Evolutionary conservation across 2,797 vertebrate species (phyloP), one percentile per base, ranked within the genome.

Genomic region (Sebastes vulpes): DNA sequence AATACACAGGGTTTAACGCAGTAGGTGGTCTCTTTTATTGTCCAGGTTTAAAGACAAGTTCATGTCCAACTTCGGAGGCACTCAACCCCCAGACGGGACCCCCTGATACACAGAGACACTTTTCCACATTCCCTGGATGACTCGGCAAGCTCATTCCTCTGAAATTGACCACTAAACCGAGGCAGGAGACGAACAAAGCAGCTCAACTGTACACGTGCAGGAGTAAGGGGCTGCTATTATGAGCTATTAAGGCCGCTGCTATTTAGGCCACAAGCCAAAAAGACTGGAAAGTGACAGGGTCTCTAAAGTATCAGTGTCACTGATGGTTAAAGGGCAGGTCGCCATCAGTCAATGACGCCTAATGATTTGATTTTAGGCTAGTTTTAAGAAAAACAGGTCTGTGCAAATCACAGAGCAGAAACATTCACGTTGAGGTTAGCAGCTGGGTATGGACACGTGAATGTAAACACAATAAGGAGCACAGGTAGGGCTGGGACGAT

Each of bases 81-180:
- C 64, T 77, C 73, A n/a, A 26, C 76, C 64, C 71, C 56, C 31
- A 68, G 74, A 77, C 65, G 64, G 89, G 84, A 89, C 86, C 82
- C 88, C 85, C 81, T 68, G 85, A 91, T 89, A 91, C 86, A 91
- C 81, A 48, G 76, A 90, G 89, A 94, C 85, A 91, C 91, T 89
- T 89, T 89, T 88, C 86, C 84, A 93, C 94, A 96, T 96, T 96
- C 96, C 90, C 95, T 26, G 79, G 87, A 96, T 96, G 94, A 91
- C 95, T 95, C 77, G 12, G 79, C 88, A 83, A 46, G 84, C 86
- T 94, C 95, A 95, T 94, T 96, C 94, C 94, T 93, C 90, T 92
- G 77, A 96, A 95, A 96, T 91, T 90, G 93, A 91, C 89, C 82
- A 73, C 81, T 89, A 92, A 93, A 90, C 83, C 71, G 72, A 79